A percentile compares a stretch with the other conserved stretches of the same genome.
phyloP scores from a whole-genome alignment of 2,888 invertebrate species.

The Macrostomum cliftonense region DNA sequence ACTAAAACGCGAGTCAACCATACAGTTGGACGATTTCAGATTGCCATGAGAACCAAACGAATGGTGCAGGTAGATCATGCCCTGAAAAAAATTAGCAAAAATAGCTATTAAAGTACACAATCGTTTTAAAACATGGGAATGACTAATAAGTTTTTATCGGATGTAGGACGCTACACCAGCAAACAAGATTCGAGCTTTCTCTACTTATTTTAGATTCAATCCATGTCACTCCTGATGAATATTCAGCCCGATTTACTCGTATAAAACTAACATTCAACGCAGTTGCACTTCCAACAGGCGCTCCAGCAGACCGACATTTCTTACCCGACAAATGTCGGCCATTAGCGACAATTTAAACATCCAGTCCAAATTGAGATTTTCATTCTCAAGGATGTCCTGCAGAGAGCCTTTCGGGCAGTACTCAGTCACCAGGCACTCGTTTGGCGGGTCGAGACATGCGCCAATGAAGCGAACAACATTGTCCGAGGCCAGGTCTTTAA shows the following conservation, averaged over 20 bases:
- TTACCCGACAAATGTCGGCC: slow-evolving; percentile 70
- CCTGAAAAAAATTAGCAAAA: slow-evolving; percentile 43
- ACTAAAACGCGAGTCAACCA: slow-evolving; percentile 87
- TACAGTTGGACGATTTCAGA: slow-evolving; percentile 86
- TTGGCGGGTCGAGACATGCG: slow-evolving; percentile 64
- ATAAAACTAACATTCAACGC: no score
- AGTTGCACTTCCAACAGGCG: no score
- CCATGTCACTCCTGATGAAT: no score
- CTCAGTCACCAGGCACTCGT: slow-evolving; percentile 70
- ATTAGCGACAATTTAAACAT: slow-evolving; percentile 80
- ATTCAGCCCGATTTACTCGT: no score
- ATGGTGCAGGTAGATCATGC: slow-evolving; percentile 79
- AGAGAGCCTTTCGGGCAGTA: slow-evolving; percentile 86
- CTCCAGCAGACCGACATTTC: no score
- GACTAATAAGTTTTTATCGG: no score
- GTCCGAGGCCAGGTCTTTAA: slow-evolving; percentile 67
- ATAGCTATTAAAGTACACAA: no score
- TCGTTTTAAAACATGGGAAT: no score
- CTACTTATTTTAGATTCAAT: no score
- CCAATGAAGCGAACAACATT: slow-evolving; percentile 80
- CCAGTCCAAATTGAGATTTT: slow-evolving; percentile 71
- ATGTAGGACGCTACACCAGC: no score
- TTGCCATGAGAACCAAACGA: slow-evolving; percentile 77
- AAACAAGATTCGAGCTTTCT: no score
- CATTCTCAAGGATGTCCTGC: slow-evolving; percentile 56